These are phyloP conservation scores for Echinarachnius parma DNA, from an alignment of 53 echinoderm and acorn worm species.

Conservation along the genomic window DNA sequence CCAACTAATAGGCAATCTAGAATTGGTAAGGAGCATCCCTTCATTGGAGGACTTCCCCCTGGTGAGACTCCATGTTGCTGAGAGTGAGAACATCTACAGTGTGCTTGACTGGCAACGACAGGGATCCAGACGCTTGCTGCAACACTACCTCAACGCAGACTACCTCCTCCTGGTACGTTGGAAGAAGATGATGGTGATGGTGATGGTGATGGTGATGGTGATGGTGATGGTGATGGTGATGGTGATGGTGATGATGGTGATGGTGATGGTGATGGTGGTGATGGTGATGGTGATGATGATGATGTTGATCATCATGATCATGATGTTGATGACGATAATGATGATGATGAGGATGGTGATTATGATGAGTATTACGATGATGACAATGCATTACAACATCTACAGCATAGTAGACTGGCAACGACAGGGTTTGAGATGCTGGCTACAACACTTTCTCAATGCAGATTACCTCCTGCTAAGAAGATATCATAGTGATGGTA, in stretches of 20 bases:
- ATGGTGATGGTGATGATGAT: constrained; percentile 3
- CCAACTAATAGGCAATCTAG: constrained; percentile 86
- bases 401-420: no score
- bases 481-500: not conserved
- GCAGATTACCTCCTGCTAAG: no score
- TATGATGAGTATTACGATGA: constrained; percentile 35
- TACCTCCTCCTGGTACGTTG: constrained; percentile 75
- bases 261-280: constrained; percentile 6
- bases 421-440: no score
- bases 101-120: constrained; percentile 98
- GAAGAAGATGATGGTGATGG: no score
- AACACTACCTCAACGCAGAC: constrained; percentile 97
- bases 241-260: not conserved
- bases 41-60: constrained; percentile 82
- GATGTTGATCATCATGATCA: constrained; percentile 17
- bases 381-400: no score
- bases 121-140: constrained; percentile 79
- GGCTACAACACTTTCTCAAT: no score
- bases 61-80: constrained; percentile 75
- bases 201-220: constrained; percentile 16
- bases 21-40: constrained; percentile 67
- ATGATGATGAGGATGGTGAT: constrained; percentile 26
- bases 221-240: constrained; percentile 2
- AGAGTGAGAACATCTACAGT: constrained; percentile 83
- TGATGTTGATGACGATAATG: constrained; percentile 23